Conservation (phyloP, 2,888 invertebrate species). For the Dinocampus coccinellae region DNA sequence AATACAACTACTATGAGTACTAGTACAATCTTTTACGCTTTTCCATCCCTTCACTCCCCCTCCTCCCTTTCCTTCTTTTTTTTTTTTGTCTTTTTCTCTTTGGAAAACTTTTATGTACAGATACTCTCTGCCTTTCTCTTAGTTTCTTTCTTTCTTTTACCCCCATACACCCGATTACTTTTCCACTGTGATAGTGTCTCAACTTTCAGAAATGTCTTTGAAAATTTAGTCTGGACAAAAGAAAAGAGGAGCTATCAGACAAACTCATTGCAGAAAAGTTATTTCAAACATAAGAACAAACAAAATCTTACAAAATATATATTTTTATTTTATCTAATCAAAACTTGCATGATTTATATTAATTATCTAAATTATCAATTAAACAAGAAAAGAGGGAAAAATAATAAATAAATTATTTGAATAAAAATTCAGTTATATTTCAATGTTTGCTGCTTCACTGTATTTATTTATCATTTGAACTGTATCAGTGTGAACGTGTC, state of each 20-base stretch:
- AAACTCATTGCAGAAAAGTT: slow-evolving; percentile 59
- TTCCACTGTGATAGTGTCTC: slow-evolving; percentile 44
- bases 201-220: slow-evolving; percentile 54
- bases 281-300: slow-evolving; percentile 35
- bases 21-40: background rate
- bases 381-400: background rate
- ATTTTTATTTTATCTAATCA: no score
- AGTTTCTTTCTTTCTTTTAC: background rate
- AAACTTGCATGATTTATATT: no score
- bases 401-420: no score
- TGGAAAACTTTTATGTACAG: slow-evolving; percentile 37
- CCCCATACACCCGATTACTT: slow-evolving; percentile 16
- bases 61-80: slow-evolving; percentile 8
- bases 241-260: slow-evolving; percentile 51
- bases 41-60: slow-evolving; percentile 12
- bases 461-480: slow-evolving; percentile 4
- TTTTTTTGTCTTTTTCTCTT: slow-evolving; percentile 36
- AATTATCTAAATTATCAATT: no score
- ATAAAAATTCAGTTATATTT: background rate
- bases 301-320: background rate
- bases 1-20: background rate
- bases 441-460: background rate
- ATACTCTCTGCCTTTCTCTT: slow-evolving; percentile 23
- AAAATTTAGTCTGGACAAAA: slow-evolving; percentile 43
- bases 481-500: slow-evolving; percentile 40